These are phyloP conservation scores for Theristicus caerulescens DNA, from an alignment of 2,113 vertebrate species.

Conservation along the genomic window DNA sequence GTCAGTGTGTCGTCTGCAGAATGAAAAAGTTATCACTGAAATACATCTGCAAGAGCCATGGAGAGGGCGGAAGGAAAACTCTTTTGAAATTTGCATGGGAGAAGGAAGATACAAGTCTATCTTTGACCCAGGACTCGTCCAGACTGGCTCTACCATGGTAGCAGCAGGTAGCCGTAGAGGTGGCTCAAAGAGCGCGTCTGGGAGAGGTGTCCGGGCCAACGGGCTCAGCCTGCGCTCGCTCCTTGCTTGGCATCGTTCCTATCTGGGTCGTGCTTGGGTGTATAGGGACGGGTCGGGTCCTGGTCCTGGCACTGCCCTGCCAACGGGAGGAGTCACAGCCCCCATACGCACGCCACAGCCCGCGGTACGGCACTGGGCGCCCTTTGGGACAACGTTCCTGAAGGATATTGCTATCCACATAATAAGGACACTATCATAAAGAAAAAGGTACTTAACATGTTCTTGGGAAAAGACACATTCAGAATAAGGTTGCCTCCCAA, in stretches of 20 bases:
- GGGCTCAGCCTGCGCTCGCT: not conserved
- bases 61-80: not conserved
- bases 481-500: not conserved
- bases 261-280: not conserved
- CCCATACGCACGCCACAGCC: rapidly evolving
- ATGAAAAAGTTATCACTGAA: not conserved
- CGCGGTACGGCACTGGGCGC: rapidly evolving
- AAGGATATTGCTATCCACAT: too few relatives aligned
- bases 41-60: not conserved
- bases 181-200: rapidly evolving
- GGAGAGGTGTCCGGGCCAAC: not conserved
- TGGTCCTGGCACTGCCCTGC: not conserved
- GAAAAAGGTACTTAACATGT: not conserved
- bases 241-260: not conserved
- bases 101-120: rapidly evolving
- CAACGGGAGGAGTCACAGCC: too few relatives aligned
- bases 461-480: not conserved
- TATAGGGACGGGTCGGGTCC: rapidly evolving
- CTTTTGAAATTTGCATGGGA: not conserved
- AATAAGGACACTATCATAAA: too few relatives aligned
- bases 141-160: rapidly evolving
- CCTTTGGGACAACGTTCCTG: rapidly evolving
- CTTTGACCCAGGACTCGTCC: not conserved
- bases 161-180: not conserved
- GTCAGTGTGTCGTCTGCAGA: not conserved